Base-by-base conservation (phyloP, 2,113 vertebrate genomes). In the Siniperca chuatsi region DNA sequence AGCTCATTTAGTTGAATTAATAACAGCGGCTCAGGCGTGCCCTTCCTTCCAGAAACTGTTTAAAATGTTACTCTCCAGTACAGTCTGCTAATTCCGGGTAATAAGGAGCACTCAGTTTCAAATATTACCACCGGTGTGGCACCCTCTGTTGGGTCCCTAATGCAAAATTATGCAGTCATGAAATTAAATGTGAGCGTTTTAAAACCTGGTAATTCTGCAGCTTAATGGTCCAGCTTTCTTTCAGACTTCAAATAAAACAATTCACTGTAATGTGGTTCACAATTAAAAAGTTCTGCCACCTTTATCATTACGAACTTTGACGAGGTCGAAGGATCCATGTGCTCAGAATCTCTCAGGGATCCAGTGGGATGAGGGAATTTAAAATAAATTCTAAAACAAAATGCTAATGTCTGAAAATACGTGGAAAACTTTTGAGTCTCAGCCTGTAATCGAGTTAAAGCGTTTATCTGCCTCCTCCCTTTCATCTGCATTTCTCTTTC, bases 81-180 rank as follows among this genome's bases (percentile, higher is more conserved):
- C 83, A 86, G 81, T 83, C 61, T 0, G 57, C 82, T 86, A 87
- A 87, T 84, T 86, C 52, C 4, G 48, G 61, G 79, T 79, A 89
- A 89, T 86, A 87, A 85, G 62, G 68, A 84, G 77, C 69, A 40
- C 75, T 73, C 61, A 0, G 21, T 86, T 80, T 89, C 70, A 86
- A 84, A 91, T 89, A 78, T 84, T 79, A 57, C 68, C 54, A 42
- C 18, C n/a, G 40, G 18, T 69, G 61, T 6, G 25, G 58, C 73
- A 81, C 65, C 82, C 84, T 88, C 84, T 69, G 71, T 69, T 46
- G 78, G 81, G 81, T 75, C 37, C 72, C 78, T 86, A 85, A 90
- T 89, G 66, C 54, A 70, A 71, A 90, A 90, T 89, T 76, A 90
- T 91, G 89, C 86, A 75, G 87, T 79, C 86, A 75, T 90, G 81